These are phyloP conservation scores for Athalia circularis DNA, from an alignment of 2,888 invertebrate species.

Conservation along the genomic window DNA sequence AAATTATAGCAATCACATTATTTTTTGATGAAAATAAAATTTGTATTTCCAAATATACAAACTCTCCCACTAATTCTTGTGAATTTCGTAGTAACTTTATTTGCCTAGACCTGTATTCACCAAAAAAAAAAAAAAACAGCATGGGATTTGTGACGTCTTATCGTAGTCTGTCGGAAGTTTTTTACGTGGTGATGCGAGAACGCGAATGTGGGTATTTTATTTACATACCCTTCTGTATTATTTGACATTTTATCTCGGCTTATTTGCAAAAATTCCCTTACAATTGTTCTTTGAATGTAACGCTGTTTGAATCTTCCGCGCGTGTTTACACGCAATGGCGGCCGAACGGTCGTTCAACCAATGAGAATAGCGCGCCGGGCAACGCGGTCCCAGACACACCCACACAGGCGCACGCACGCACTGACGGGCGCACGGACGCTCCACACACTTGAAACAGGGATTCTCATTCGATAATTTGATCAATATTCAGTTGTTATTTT, in stretches of 20 bases:
- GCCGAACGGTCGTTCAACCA: no score
- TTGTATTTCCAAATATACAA: neutral
- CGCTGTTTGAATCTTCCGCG: conserved; percentile 1
- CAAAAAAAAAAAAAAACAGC: neutral
- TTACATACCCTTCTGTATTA: no score
- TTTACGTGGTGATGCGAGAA: neutral
- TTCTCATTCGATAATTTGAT: neutral
- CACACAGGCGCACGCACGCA: neutral
- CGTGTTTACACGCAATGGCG: neutral
- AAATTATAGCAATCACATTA: no score
- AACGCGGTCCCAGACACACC: neutral
- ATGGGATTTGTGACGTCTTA: neutral
- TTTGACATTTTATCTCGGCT: no score
- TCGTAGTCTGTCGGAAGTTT: conserved; percentile 1
- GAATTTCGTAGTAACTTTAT: no score
- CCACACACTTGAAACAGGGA: neutral
- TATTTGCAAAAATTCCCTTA: neutral
- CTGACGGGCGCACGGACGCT: neutral
- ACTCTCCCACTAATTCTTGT: neutral
- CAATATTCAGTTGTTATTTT: neutral
- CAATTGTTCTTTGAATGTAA: neutral
- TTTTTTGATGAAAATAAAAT: neutral
- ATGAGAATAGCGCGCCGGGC: neutral
- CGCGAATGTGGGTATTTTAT: no score
- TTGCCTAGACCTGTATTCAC: no score